Base-by-base conservation (phyloP, 2,113 vertebrate species). In the Oxygymnocypris stewartii region DNA sequence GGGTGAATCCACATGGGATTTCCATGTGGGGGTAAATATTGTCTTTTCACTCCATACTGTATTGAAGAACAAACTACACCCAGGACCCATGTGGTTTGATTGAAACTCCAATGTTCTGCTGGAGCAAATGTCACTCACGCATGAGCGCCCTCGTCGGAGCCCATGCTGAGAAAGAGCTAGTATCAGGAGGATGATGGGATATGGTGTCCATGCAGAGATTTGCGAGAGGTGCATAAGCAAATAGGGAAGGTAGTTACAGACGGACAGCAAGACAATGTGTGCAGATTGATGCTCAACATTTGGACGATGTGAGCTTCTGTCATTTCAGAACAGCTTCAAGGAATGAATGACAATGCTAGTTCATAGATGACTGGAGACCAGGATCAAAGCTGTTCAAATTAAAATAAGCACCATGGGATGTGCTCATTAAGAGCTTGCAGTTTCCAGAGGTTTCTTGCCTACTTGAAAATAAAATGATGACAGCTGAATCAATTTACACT, bases 251-350 rank as follows among this genome's bases (percentile, higher is more conserved):
- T 76, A 61, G 16, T 54, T 86, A 11, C 85, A 42, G 82, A 61
- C 12, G 75, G 90, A 82, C 77, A 81, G 84, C 59, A 65, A 31
- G 82, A 49, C 49, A 77, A 74, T 63, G 85, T 86, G 74, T 75
- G 80, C 88, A 87, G 76, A 90, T 91, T 87, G 84, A 86, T 87
- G 89, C 77, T 84, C 84, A 86, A 89, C 90, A 90, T 92, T 89
- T 91, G 89, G 65, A 83, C 59, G 82, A 85, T 83, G 89, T 69
- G 61, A 76, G 83, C 51, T 73, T 84, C 69, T 88, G 86, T 86
- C 87, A 87, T 89, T 88, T 88, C 57, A 82, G 84, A 85, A 31
- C 74, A 85, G 78, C 74, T 47, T 42, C 2, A 9, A 82, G 42
- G 42, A 82, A 2, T 65, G 79, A 49, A 65, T 82, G 61, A 82